A percentile compares a stretch with the other conserved stretches of the same genome.
phyloP scores from a whole-genome alignment of 2,888 invertebrate genomes.

The Bellardia pandia region DNA sequence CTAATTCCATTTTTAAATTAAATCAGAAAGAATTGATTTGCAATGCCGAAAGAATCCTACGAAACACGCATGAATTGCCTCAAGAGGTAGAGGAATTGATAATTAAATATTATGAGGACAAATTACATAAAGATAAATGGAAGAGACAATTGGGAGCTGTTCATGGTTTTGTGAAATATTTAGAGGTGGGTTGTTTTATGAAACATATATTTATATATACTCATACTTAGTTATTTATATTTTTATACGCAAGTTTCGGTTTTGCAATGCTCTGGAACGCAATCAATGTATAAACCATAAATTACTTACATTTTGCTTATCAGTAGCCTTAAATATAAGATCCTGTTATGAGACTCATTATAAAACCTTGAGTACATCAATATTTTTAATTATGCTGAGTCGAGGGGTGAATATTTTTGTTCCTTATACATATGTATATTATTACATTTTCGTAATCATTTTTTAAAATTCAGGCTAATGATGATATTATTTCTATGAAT shows the following conservation, averaged over 20 bases:
- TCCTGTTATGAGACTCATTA: conserved; percentile 79
- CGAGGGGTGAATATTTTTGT: conserved; percentile 76
- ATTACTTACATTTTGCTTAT: conserved; percentile 78
- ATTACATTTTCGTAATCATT: neutral
- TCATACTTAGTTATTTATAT: conserved; percentile 12
- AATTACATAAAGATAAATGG: conserved; percentile 79
- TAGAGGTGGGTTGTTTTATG: conserved; percentile 75
- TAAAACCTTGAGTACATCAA: conserved; percentile 79
- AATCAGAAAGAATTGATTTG: conserved; percentile 73
- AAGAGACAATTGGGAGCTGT: conserved; percentile 80
- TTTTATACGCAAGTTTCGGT: conserved; percentile 72
- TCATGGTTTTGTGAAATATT: conserved; percentile 79
- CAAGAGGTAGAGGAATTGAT: conserved; percentile 73
- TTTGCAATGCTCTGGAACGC: conserved; percentile 1
- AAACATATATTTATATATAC: too few species aligned
- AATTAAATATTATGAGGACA: conserved; percentile 78
- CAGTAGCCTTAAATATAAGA: conserved; percentile 80
- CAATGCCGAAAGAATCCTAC: conserved; percentile 76
- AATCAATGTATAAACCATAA: conserved; percentile 51
- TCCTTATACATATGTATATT: too few species aligned
- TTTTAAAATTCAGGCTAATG: conserved; percentile 72
- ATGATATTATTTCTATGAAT: conserved; percentile 78
- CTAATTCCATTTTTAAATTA: conserved; percentile 76
- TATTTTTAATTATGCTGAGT: conserved; percentile 78
- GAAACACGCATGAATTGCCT: conserved; percentile 20